Conservation (phyloP, 2,797 vertebrate genomes). For the Propithecus perrieri region DNA sequence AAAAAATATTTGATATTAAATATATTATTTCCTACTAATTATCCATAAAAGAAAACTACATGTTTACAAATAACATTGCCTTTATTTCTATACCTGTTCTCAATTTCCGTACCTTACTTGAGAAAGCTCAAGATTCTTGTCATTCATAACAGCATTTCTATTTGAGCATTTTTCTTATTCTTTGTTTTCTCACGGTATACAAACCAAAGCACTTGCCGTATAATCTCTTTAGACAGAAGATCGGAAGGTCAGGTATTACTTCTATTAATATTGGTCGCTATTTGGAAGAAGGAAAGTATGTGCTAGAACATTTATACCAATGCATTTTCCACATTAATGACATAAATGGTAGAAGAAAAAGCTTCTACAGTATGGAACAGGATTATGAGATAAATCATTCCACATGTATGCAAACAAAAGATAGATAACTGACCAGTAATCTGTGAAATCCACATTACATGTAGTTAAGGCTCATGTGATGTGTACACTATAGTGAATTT, state of each 20-base stretch:
- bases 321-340: conserved; percentile 55
- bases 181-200: conserved; percentile 38
- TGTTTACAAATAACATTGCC: conserved; percentile 39
- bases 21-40: background rate
- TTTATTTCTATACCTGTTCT: conserved; percentile 67
- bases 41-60: background rate
- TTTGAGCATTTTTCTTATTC: background rate
- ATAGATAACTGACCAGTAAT: conserved; percentile 65
- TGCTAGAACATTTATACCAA: conserved; percentile 60
- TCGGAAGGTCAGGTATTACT: conserved; percentile 49
- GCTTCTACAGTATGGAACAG: background rate
- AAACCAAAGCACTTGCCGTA: conserved; percentile 54
- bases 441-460: conserved; percentile 67
- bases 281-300: conserved; percentile 48
- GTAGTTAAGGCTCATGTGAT: conserved; percentile 21
- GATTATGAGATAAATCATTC: conserved; percentile 66
- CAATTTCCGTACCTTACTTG: background rate
- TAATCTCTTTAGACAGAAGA: conserved; percentile 66
- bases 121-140: conserved; percentile 56
- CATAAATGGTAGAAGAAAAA: conserved; percentile 54
- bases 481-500: conserved; percentile 43
- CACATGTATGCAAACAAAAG: conserved; percentile 52
- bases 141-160: background rate
- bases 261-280: conserved; percentile 54
- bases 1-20: background rate